Evolutionary conservation across 2,113 vertebrate genomes (phyloP), one percentile per base, ranked within the genome.

Genomic region (Sardina pilchardus): DNA sequence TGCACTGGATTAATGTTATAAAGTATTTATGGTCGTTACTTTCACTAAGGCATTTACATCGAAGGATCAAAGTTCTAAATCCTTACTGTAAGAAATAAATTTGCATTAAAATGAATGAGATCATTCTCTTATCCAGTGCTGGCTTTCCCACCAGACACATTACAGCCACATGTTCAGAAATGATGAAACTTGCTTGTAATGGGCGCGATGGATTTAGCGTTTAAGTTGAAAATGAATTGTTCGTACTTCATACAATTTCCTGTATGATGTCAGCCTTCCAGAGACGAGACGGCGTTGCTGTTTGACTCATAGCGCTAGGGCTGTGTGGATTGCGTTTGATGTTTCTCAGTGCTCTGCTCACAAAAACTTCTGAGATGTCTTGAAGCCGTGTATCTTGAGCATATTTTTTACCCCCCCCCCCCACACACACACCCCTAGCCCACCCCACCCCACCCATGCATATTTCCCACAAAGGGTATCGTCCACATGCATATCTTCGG

Each of bases 181-280:
- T 90, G 89, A 87, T 87, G 87, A 87, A 88, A 88, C 80, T 26
- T 16, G n/a, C 12, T n/a, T 81, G 86, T 81, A 87, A 84, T 5
- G 21, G 17, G 30, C 34, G 50, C 84, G 24, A 63, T 83, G 24
- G 44, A 83, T 84, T 83, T 17, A 45, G 86, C 82, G 80, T 34
- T 78, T 81, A 81, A 81, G 3, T 63, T 83, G 86, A 48, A 36
- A 78, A 78, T 78, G 14, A 78, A 36, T 78, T 78, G 71, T 78
- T 78, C 39, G 30, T 34, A 34, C n/a, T 30, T 26, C 63, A 12
- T 34, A 71, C n/a, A 10, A 34, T 71, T 71, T 26, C 63, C 63
- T 34, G 34, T 71, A 71, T 71, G 8, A 71, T 71, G 12, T 34
- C 63, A 71, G 63, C 63, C 63, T 34, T 4, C 30, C 63, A 34